Evolutionary conservation across 1,140 invertebrate species (phyloP), one percentile per base, ranked within the genome.

Genomic region (Arctopsyche grandis): DNA sequence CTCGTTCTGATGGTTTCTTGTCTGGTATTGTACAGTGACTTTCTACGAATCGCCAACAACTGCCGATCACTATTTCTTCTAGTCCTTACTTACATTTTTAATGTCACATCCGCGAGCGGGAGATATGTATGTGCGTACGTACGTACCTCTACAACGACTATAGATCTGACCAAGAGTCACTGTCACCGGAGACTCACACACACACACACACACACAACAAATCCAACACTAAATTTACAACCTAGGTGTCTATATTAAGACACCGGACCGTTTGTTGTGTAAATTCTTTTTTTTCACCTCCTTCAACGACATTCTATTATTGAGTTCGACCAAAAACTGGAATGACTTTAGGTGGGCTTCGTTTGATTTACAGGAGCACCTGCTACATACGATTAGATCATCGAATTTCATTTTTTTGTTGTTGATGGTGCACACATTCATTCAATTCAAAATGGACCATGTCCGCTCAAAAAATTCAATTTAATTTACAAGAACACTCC

Each of bases 11-110:
- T 66, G 5, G 63, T 24, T 66, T 24, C 63, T 66, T 26, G 63
- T 66, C 21, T 19, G 22, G 19, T 66, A 66, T 66, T 66, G 63
- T 66, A 66, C 63, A 66, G 63, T 66, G 63, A 66, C 63, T 66
- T 66, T 66, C 63, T 66, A 14, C 63, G 63, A 66, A 66, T 26
- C 24, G 63, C 12, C 63, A 24, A 22, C 63, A 22, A 26, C 24
- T 10, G 14, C 63, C 56, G 56, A 29, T 19, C 21, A 22, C 63
- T 24, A 66, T 66, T 66, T 66, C 48, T 52, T 52, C 48, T 52
- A 14, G 63, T 24, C 10, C 24, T 19, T 66, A 12, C 63, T 66
- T 66, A 66, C 63, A 66, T 66, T 66, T 66, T 66, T 66, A 66
- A 66, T 66, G 63, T 66, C 63, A 66, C 63, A 66, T 66, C 63